phyloP scores from a whole-genome alignment of 53 echinoderm and acorn worm genomes.

The Paracentrotus lividus region DNA sequence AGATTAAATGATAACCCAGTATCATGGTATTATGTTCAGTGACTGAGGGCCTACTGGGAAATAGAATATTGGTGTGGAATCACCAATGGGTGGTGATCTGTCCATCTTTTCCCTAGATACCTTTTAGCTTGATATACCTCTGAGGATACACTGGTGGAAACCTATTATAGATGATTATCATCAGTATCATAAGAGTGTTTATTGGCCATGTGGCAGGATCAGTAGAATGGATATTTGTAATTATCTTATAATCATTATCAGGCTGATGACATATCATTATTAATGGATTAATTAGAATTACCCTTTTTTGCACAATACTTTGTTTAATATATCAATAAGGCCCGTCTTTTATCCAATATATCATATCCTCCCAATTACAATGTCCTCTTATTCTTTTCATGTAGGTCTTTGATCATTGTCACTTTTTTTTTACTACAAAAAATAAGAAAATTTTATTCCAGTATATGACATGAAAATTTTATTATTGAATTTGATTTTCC shows the following conservation, averaged over 20 bases:
- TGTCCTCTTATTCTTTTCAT: no score
- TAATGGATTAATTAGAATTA: slow-evolving; percentile 12
- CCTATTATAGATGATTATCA: slow-evolving; percentile 14
- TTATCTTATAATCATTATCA: slow-evolving; percentile 12
- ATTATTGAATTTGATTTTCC: no score
- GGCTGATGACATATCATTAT: slow-evolving; percentile 43
- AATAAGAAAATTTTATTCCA: no score
- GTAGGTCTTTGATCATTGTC: no score
- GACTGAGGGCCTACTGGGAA: neutral
- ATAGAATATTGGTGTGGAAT: no score
- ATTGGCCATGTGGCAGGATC: neutral
- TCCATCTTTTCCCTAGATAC: neutral
- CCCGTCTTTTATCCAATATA: no score
- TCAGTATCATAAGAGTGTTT: no score
- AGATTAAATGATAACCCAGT: slow-evolving; percentile 7
- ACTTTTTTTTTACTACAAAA: no score
- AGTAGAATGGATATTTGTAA: slow-evolving; percentile 23
- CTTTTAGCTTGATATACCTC: neutral
- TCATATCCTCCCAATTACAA: no score
- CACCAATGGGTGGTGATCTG: neutral
- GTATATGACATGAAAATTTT: no score
- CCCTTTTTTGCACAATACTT: neutral
- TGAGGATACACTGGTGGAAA: neutral
- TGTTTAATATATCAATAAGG: no score
- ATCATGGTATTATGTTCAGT: neutral